Conservation (phyloP, 2,888 invertebrate genomes). For the Polymixis flavicincta region DNA sequence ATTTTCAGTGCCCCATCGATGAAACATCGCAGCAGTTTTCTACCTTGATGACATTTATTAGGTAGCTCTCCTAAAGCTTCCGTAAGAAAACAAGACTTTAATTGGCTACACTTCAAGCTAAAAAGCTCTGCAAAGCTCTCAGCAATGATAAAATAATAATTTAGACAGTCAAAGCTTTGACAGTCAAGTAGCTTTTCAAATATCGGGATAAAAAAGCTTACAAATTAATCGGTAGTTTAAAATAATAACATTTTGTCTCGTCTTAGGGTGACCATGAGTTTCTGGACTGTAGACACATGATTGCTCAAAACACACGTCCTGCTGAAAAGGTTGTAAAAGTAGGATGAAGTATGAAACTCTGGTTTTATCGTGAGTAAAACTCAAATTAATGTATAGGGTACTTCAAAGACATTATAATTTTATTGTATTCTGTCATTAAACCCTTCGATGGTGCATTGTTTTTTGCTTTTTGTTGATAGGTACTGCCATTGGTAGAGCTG, state of each 20-base stretch:
- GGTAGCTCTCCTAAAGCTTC: background rate
- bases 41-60: background rate
- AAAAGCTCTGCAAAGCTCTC: background rate
- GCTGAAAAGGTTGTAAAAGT: constrained; percentile 1
- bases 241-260: constrained; percentile 55
- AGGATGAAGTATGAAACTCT: constrained; percentile 2
- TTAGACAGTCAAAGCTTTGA: constrained; percentile 10
- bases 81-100: constrained; percentile 8
- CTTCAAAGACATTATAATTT: background rate
- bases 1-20: constrained; percentile 1
- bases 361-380: background rate
- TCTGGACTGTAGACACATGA: background rate
- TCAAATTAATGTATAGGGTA: background rate
- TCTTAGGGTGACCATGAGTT: constrained; percentile 68
- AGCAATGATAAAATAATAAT: background rate
- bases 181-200: constrained; percentile 31
- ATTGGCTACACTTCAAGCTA: background rate
- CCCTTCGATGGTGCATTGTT: background rate
- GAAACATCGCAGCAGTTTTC: background rate
- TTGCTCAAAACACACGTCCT: background rate
- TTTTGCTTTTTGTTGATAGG: background rate
- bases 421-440: background rate
- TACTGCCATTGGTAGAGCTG: background rate
- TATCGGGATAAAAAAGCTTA: constrained; percentile 35
- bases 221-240: constrained; percentile 67